phyloP scores from a whole-genome alignment of 2,113 vertebrate genomes.

The Hystrix cristata region DNA sequence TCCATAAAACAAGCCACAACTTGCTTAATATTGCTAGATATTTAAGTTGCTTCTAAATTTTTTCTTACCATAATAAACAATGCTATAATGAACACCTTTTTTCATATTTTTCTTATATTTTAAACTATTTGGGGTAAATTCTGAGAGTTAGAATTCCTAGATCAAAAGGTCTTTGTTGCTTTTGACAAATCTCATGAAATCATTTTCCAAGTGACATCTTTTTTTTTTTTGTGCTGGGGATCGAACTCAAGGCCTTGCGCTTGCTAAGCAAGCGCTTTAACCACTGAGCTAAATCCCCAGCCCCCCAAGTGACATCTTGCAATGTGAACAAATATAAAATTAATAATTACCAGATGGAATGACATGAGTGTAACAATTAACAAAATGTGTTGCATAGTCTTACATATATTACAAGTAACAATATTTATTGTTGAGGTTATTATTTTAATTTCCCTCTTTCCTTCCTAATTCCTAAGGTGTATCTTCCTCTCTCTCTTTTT shows the following conservation, averaged over 20 bases:
- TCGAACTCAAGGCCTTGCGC: no score
- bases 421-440: neutral
- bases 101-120: slow-evolving; percentile 7
- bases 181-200: slow-evolving; percentile 20
- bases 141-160: neutral
- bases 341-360: slow-evolving; percentile 10
- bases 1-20: neutral
- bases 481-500: neutral
- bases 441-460: neutral
- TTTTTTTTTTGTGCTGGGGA: no score
- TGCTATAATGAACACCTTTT: neutral
- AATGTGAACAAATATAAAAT: slow-evolving; percentile 29
- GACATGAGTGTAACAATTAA: neutral
- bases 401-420: neutral
- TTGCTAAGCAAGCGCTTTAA: no score
- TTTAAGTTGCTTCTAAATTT: slow-evolving; percentile 25
- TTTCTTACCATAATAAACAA: neutral
- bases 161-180: neutral
- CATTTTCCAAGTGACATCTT: neutral
- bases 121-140: neutral
- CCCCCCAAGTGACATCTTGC: neutral
- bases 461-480: neutral
- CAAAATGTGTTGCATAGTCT: neutral
- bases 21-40: slow-evolving; percentile 2
- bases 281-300: no score